These are phyloP conservation scores for Propithecus coquereli DNA, from an alignment of 2,113 vertebrate genomes.

Conservation along the genomic window DNA sequence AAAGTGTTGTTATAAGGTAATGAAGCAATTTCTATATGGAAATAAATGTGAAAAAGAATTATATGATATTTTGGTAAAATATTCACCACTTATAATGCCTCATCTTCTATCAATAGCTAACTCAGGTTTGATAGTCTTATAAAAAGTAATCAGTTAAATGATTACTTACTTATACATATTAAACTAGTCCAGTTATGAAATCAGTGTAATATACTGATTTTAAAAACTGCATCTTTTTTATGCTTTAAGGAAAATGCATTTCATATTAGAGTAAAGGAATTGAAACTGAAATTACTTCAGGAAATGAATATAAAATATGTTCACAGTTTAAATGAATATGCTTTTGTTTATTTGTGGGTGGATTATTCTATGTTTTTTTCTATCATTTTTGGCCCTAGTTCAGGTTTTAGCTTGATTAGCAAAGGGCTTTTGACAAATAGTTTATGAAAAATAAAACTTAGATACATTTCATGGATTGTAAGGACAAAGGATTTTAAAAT, in stretches of 20 bases:
- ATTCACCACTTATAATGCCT: slow-evolving; percentile 47
- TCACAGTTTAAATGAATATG: slow-evolving; percentile 63
- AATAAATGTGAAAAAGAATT: slow-evolving; percentile 37
- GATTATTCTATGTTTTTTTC: slow-evolving; percentile 58
- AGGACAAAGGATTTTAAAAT: slow-evolving; percentile 68
- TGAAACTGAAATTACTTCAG: slow-evolving; percentile 66
- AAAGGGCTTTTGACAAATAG: slow-evolving; percentile 52
- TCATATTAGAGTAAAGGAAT: slow-evolving; percentile 63
- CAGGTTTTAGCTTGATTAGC: slow-evolving; percentile 66
- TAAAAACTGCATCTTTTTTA: slow-evolving; percentile 59
- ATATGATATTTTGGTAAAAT: slow-evolving; percentile 24
- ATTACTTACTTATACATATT: slow-evolving; percentile 64
- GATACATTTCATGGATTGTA: slow-evolving; percentile 57
- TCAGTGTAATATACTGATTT: slow-evolving; percentile 57
- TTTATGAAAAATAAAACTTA: slow-evolving; percentile 56
- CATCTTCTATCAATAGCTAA: slow-evolving; percentile 49
- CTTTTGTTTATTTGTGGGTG: slow-evolving; percentile 57
- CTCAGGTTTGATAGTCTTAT: slow-evolving; percentile 64
- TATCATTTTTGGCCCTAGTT: slow-evolving; percentile 60
- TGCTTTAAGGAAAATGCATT: slow-evolving; percentile 67
- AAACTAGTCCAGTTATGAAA: slow-evolving; percentile 66
- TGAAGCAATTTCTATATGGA: slow-evolving; percentile 44
- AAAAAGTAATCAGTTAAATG: slow-evolving; percentile 71
- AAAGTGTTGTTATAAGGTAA: background rate
- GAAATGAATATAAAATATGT: slow-evolving; percentile 66